phyloP scores from a whole-genome alignment of 2,797 vertebrate species.

The Oreochromis grahami region DNA sequence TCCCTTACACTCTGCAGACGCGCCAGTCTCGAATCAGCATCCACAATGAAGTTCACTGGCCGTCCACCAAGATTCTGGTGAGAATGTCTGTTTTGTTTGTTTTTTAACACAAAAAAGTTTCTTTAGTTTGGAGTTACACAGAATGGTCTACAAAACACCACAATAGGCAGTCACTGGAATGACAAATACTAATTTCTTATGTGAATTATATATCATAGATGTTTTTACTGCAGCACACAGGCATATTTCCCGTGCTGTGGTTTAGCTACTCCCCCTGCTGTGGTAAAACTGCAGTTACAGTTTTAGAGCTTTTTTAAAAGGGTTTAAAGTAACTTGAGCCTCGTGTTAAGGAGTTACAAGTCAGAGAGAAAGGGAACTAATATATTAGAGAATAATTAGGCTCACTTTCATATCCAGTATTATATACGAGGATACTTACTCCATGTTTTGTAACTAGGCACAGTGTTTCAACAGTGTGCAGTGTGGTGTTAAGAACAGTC shows the following conservation, averaged over 20 bases:
- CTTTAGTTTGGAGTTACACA: neutral
- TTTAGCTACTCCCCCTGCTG: slow-evolving; percentile 30
- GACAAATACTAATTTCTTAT: neutral
- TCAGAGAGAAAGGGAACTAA: neutral
- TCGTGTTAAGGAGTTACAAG: neutral
- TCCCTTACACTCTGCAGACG: slow-evolving; percentile 93
- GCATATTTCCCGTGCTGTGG: neutral
- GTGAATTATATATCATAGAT: neutral
- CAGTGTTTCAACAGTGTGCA: neutral
- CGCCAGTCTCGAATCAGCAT: slow-evolving; percentile 90
- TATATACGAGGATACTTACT: neutral
- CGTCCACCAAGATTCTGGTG: slow-evolving; percentile 77
- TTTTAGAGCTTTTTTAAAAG: neutral
- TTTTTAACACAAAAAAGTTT: neutral
- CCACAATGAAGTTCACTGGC: slow-evolving; percentile 95
- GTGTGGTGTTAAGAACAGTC: neutral
- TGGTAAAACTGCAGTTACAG: neutral
- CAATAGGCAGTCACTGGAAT: neutral
- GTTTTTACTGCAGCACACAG: neutral
- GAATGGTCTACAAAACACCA: neutral
- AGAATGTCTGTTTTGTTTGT: slow-evolving; percentile 38
- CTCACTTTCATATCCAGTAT: neutral
- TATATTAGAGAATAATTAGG: neutral
- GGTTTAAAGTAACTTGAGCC: neutral
- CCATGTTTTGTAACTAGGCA: neutral